phyloP scores from a whole-genome alignment of 2,888 invertebrate species.

The Agrilus biguttatus region DNA sequence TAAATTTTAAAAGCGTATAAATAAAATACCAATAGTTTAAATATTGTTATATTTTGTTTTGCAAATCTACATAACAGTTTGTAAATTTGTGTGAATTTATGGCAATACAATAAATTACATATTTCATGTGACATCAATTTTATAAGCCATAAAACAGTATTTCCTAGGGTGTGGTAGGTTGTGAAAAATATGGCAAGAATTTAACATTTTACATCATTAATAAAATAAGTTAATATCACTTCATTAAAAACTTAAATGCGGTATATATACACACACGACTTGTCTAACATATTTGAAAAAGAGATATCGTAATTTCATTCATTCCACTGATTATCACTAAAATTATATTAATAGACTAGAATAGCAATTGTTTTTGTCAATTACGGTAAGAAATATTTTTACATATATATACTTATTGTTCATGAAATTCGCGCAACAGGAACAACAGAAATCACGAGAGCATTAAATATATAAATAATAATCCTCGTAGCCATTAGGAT shows the following conservation, averaged over 20 bases:
- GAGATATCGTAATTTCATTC: conserved; percentile 5
- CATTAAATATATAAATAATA: too few species aligned
- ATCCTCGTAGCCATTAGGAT: neutral
- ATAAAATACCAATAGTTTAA: neutral
- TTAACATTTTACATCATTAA: conserved; percentile 14
- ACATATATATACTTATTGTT: too few species aligned
- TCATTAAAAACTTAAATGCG: conserved; percentile 8
- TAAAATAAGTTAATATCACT: conserved; percentile 21
- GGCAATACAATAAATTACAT: too few species aligned
- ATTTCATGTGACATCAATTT: too few species aligned
- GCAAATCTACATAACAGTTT: neutral
- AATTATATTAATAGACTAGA: conserved; percentile 9
- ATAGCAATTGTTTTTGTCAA: conserved; percentile 2
- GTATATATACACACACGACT: conserved; percentile 5
- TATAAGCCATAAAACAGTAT: too few species aligned
- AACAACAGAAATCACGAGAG: too few species aligned
- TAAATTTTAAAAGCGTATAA: neutral
- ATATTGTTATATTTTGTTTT: neutral
- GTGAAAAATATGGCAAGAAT: conserved; percentile 16
- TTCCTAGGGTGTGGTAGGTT: too few species aligned
- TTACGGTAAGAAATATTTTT: too few species aligned
- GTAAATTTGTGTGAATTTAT: too few species aligned
- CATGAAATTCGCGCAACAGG: too few species aligned
- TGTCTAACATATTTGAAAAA: conserved; percentile 6
- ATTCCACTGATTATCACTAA: conserved; percentile 5